Evolutionary conservation across 2,797 vertebrate genomes (phyloP).

Genomic region (Argyrosomus regius): DNA sequence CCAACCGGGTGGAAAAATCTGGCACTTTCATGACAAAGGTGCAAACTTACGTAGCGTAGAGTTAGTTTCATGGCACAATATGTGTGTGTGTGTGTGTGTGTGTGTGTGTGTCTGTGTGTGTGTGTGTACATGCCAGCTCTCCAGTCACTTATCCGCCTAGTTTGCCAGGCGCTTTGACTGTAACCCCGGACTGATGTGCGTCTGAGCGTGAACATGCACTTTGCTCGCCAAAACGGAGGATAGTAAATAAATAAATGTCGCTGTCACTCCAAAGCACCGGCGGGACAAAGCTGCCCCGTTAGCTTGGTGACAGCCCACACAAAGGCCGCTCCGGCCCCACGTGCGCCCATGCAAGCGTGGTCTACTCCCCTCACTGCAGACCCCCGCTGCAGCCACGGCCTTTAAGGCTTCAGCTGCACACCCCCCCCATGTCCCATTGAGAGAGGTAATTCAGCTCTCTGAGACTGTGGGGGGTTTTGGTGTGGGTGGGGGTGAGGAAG

Average conservation of each 20-base stretch:
- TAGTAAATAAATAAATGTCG: constrained; percentile 69
- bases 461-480: constrained; percentile 19
- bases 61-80: background rate
- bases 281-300: constrained; percentile 59
- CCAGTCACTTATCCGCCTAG: constrained; percentile 5
- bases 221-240: constrained; percentile 19
- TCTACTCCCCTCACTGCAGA: constrained; percentile 28
- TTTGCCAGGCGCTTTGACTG: constrained; percentile 5
- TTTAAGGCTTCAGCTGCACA: constrained; percentile 6
- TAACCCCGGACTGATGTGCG: constrained; percentile 20
- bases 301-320: constrained; percentile 64
- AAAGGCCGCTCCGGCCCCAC: constrained; percentile 58
- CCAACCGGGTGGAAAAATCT: too few relatives aligned
- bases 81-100: constrained; percentile 10
- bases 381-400: constrained; percentile 41
- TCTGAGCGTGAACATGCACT: constrained; percentile 34
- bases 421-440: constrained; percentile 56
- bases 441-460: constrained; percentile 67
- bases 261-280: constrained; percentile 25
- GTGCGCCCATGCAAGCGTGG: constrained; percentile 41
- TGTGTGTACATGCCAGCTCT: background rate
- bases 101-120: constrained; percentile 22
- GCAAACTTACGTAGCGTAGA: too few relatives aligned
- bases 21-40: too few relatives aligned
- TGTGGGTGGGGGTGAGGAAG: background rate